Base-by-base conservation (phyloP, 2,113 vertebrate genomes). In the Melanerpes formicivorus region DNA sequence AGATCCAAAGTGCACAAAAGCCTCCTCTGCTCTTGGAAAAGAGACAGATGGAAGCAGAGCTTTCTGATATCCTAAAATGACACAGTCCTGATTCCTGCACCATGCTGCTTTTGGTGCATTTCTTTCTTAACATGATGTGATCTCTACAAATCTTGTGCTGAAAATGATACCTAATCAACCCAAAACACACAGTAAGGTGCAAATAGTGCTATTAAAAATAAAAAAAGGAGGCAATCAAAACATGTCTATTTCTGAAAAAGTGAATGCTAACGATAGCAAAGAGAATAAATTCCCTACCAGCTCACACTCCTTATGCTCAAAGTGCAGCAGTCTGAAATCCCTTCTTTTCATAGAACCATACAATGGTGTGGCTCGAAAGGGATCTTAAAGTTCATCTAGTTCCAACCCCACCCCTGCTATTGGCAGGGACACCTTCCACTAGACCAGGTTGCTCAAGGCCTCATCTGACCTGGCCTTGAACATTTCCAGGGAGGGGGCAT, bases 121-220 rank as follows among this genome's bases (percentile, higher is more conserved):
- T 87, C 88, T 78, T 54, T 70, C 40, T 76, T 84, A 72, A 37
- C 8, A 4, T 54, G n/a, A 78, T 77, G 78, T 9, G 59, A 62
- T 87, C 50, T 81, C 32, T 72, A 0, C 46, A 80, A 93, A 30
- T 70, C 69, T 93, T 76, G 40, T 75, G 67, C 56, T 80, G 72
- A 90, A 95, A 70, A 91, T 94, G 92, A 52, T 23, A 80, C 54
- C 30, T 89, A 80, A 92, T 87, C 72, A 90, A 71, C 62, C 19
- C 42, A 48, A 94, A 89, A 74, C 0, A 7, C 62, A n/a, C 40
- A 84, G 74, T 30, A 64, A 25, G n/a, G 40, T 82, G 75, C 34
- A 87, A 82, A 89, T 13, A 75, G 34, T 67, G 62, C 69, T 90
- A 71, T 92, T 96, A 89, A 90, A 93, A 93, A 92, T 84, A 84